A percentile compares a stretch with the other conserved stretches of the same genome.
Evolutionary conservation across 2,888 invertebrate genomes (phyloP).

Genomic region (Adela reaumurella): DNA sequence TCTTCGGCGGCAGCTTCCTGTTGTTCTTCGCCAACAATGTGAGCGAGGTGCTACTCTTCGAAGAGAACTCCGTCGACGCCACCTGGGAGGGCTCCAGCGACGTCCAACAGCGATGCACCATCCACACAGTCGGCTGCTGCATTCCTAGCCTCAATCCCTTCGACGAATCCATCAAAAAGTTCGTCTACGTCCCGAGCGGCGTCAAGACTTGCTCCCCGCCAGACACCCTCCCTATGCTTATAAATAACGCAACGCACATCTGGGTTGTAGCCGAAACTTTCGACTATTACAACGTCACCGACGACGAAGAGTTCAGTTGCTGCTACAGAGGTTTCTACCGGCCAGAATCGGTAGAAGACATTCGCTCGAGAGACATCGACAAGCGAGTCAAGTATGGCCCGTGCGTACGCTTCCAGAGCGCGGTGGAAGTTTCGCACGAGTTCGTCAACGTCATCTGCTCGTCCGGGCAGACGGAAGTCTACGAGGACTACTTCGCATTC

Average conservation of each 20-base stretch:
- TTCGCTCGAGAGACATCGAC: slow-evolving; percentile 40
- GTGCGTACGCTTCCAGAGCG: slow-evolving; percentile 46
- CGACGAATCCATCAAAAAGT: slow-evolving; percentile 52
- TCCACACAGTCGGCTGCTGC: slow-evolving; percentile 63
- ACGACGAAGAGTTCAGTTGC: slow-evolving; percentile 46
- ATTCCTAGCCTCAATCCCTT: slow-evolving; percentile 63
- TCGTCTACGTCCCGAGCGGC: slow-evolving; percentile 41
- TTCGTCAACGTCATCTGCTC: slow-evolving; percentile 67
- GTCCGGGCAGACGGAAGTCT: slow-evolving; percentile 43
- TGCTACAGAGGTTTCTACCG: slow-evolving; percentile 62
- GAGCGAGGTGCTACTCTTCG: slow-evolving; percentile 24
- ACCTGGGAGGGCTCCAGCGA: slow-evolving; percentile 16
- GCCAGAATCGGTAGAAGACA: slow-evolving; percentile 37
- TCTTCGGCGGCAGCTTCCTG: slow-evolving; percentile 33
- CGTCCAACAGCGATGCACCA: slow-evolving; percentile 26
- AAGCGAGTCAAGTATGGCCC: slow-evolving; percentile 42
- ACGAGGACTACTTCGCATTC: slow-evolving; percentile 67
- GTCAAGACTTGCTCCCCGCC: slow-evolving; percentile 50
- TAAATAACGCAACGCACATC: slow-evolving; percentile 57
- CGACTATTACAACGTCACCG: slow-evolving; percentile 42
- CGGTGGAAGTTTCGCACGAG: slow-evolving; percentile 52
- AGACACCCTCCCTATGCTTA: slow-evolving; percentile 45
- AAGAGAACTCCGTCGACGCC: slow-evolving; percentile 18
- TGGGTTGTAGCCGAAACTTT: slow-evolving; percentile 48
- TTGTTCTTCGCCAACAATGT: slow-evolving; percentile 30